Percentiles rank a stretch among this genome's conserved stretches.
phyloP scores from a whole-genome alignment of 2,888 invertebrate species.

The Brachyptera putata region DNA sequence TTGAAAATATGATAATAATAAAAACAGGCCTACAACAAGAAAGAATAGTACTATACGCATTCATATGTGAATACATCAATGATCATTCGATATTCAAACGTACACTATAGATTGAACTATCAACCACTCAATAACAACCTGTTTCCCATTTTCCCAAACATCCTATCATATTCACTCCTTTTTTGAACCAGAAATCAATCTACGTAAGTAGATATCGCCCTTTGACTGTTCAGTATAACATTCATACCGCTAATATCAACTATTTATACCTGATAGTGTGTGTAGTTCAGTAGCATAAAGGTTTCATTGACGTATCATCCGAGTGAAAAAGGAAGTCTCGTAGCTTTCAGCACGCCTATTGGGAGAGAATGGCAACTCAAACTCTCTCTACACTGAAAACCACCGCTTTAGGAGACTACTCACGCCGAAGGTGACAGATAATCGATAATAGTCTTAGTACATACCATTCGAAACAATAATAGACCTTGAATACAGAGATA shows the following conservation, averaged over 20 bases:
- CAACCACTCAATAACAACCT: no score
- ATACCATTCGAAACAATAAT: slow-evolving; percentile 5
- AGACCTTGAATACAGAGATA: slow-evolving; percentile 12
- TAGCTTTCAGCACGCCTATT: no score
- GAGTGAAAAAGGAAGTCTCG: no score
- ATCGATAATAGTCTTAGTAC: slow-evolving; percentile 19
- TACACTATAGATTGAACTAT: no score
- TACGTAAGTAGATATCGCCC: neutral
- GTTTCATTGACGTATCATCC: no score
- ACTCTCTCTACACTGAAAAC: slow-evolving; percentile 16
- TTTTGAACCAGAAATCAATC: neutral
- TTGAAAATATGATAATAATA: no score
- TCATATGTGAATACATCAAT: no score
- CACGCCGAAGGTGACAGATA: slow-evolving; percentile 17
- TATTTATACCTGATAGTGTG: slow-evolving; percentile 15
- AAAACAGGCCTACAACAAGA: no score
- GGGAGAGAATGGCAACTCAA: slow-evolving; percentile 20
- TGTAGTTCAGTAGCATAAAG: no score
- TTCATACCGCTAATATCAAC: neutral
- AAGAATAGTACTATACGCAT: no score
- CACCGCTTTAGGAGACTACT: slow-evolving; percentile 11
- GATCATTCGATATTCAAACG: no score
- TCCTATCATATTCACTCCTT: neutral
- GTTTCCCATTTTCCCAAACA: no score
- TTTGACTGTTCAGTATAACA: neutral